Evolutionary conservation across 2,113 vertebrate genomes (phyloP).

Genomic region (Corydoras sp.): DNA sequence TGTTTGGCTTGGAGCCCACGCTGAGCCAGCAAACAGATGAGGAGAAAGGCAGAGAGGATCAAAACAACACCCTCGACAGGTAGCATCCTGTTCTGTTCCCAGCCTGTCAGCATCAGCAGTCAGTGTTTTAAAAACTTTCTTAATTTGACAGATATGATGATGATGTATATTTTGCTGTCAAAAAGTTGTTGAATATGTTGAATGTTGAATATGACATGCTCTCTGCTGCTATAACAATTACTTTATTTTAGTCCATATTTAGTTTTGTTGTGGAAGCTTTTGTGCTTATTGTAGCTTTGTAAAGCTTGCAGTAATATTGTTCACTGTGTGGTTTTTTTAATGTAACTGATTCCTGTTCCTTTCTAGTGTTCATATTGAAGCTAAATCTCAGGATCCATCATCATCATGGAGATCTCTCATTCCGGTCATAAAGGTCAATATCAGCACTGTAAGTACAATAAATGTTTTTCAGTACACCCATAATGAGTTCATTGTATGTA

Average conservation of each 20-base stretch:
- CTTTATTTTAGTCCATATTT: too few relatives aligned
- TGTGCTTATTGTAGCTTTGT: background rate
- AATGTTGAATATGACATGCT: too few relatives aligned
- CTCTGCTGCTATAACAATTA: too few relatives aligned
- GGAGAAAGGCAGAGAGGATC: constrained; percentile 71
- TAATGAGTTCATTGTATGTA: too few relatives aligned
- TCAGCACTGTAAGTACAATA: constrained; percentile 86
- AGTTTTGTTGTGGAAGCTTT: background rate
- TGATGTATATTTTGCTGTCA: too few relatives aligned
- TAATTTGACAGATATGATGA: too few relatives aligned
- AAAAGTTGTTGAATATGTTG: too few relatives aligned
- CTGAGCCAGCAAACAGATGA: constrained; percentile 79
- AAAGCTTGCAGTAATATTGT: background rate
- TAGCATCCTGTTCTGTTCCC: constrained; percentile 41
- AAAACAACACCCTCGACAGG: constrained; percentile 78
- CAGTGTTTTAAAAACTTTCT: background rate
- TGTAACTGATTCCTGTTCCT: background rate
- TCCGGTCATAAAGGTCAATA: constrained; percentile 95
- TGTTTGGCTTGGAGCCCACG: constrained; percentile 91
- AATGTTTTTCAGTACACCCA: too few relatives aligned
- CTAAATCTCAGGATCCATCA: constrained; percentile 82
- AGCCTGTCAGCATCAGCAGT: background rate
- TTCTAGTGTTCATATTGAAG: constrained; percentile 80
- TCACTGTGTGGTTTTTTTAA: background rate
- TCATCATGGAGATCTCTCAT: constrained; percentile 97